Evolutionary conservation across 2,888 invertebrate species (phyloP).

Genomic region (Andrena praecox): DNA sequence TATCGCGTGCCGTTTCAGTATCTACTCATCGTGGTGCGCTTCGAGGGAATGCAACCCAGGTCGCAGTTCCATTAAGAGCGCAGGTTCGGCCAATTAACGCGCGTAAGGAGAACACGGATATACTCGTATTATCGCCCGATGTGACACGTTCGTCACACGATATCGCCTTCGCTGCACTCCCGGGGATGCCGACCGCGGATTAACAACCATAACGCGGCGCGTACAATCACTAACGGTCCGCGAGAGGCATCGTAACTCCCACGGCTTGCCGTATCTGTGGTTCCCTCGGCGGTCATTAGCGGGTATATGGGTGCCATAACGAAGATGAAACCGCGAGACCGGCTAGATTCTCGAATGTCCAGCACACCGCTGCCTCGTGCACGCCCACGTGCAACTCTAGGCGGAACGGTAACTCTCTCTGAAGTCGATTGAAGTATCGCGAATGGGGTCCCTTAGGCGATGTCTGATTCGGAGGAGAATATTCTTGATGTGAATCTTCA

Average conservation of each 20-base stretch:
- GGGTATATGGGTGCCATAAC: constrained; percentile 69
- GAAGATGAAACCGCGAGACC: constrained; percentile 66
- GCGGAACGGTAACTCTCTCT: constrained; percentile 40
- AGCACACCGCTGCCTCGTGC: constrained; percentile 14
- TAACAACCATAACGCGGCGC: constrained; percentile 67
- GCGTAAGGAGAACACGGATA: constrained; percentile 28
- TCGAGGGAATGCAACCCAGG: constrained; percentile 35
- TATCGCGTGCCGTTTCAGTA: constrained; percentile 40
- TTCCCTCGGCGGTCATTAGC: constrained; percentile 71
- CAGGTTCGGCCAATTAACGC: constrained; percentile 48
- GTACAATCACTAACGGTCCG: constrained; percentile 71
- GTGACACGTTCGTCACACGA: constrained; percentile 55
- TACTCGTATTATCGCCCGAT: constrained; percentile 24
- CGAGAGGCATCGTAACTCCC: constrained; percentile 70
- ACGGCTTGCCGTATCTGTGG: constrained; percentile 53
- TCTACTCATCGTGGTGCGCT: neutral
- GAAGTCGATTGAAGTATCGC: constrained; percentile 23
- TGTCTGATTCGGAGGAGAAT: neutral
- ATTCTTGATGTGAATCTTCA: neutral
- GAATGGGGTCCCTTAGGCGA: constrained; percentile 7
- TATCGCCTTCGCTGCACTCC: constrained; percentile 56
- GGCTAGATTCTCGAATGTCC: constrained; percentile 38
- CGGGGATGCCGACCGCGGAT: constrained; percentile 56
- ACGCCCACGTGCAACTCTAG: constrained; percentile 30
- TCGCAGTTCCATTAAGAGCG: constrained; percentile 42